Evolutionary conservation across 2,113 vertebrate genomes (phyloP).

Genomic region (Alosa alosa): DNA sequence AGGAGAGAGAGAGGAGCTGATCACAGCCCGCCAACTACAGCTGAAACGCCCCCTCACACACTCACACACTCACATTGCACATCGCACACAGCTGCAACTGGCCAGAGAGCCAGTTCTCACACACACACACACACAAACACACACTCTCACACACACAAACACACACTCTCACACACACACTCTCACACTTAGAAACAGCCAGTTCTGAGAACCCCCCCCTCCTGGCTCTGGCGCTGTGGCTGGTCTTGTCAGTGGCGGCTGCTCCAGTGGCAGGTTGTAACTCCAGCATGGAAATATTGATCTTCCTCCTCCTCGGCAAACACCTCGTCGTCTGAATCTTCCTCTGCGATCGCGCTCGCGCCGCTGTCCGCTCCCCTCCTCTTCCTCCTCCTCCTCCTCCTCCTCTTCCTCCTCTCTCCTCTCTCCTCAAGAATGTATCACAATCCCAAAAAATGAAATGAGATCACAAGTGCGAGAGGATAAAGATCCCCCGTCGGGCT

Average conservation of each 20-base stretch:
- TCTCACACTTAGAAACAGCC: conserved; percentile 25
- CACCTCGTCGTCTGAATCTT: conserved; percentile 37
- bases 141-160: background rate
- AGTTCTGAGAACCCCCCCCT: background rate
- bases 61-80: conserved; percentile 3
- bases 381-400: conserved; percentile 5
- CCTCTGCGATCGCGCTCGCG: conserved; percentile 25
- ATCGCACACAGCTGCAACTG: conserved; percentile 10
- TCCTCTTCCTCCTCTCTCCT: conserved; percentile 12
- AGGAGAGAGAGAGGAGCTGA: conserved; percentile 10
- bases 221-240: background rate
- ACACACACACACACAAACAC: background rate
- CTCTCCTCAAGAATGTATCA: background rate
- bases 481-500: background rate
- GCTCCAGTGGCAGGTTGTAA: conserved; percentile 33
- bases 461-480: background rate
- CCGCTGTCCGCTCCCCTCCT: conserved; percentile 42
- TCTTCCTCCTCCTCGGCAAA: conserved; percentile 27
- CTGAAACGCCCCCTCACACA: conserved; percentile 40
- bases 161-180: conserved; percentile 22
- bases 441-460: background rate
- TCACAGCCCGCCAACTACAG: conserved; percentile 44
- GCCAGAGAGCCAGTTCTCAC: background rate
- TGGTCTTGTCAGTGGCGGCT: background rate
- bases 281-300: conserved; percentile 52